These are phyloP conservation scores for Heterocephalus glaber DNA, from an alignment of 2,113 vertebrate genomes.

Conservation along the genomic window DNA sequence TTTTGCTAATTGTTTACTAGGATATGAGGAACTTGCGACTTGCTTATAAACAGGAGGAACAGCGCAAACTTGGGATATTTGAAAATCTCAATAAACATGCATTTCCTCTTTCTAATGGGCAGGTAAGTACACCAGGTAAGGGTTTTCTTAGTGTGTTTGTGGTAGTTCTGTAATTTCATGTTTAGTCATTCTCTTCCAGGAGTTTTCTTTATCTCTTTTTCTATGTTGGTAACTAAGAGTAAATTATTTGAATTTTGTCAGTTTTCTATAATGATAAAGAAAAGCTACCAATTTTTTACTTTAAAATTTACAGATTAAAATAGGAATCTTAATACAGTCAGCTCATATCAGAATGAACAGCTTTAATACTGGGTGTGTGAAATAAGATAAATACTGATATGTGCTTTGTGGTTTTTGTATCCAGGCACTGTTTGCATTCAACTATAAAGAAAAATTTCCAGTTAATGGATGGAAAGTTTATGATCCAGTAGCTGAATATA, in stretches of 20 bases:
- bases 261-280: constrained; percentile 9
- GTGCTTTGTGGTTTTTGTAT: constrained; percentile 67
- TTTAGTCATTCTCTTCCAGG: constrained; percentile 26
- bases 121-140: constrained; percentile 86
- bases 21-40: constrained; percentile 97
- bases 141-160: neutral
- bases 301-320: constrained; percentile 41
- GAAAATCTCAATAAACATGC: constrained; percentile 90
- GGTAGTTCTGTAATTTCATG: neutral
- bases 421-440: constrained; percentile 94
- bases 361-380: neutral
- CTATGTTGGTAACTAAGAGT: constrained; percentile 28
- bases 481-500: constrained; percentile 93
- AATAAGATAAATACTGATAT: constrained; percentile 41
- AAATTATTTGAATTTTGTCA: constrained; percentile 36
- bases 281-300: constrained; percentile 38
- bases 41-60: constrained; percentile 93
- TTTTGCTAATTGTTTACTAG: constrained; percentile 83
- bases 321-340: constrained; percentile 5
- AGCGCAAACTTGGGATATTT: constrained; percentile 91
- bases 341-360: constrained; percentile 18
- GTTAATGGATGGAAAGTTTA: constrained; percentile 97
- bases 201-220: constrained; percentile 25
- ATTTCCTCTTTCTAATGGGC: constrained; percentile 92
- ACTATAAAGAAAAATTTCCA: constrained; percentile 94